Evolutionary conservation across 2,797 vertebrate genomes (phyloP).

Genomic region (Threskiornis aethiopicus): DNA sequence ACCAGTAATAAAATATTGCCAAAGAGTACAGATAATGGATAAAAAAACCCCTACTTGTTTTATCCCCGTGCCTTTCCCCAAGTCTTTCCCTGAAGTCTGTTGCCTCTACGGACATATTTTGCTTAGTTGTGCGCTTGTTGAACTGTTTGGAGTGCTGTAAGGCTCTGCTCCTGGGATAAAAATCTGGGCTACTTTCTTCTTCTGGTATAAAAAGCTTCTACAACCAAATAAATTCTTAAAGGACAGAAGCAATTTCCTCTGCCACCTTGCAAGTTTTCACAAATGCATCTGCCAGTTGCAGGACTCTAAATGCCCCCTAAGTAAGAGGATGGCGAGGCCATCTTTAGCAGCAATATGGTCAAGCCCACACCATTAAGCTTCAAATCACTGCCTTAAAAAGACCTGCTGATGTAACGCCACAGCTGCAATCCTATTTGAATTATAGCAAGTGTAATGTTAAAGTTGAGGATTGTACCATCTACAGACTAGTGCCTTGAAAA

Average conservation of each 20-base stretch:
- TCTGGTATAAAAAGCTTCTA: neutral
- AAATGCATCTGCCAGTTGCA: fast-evolving
- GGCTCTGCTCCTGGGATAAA: neutral
- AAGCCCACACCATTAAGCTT: neutral
- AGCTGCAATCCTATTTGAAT: neutral
- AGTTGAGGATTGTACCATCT: neutral
- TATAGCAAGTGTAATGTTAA: neutral
- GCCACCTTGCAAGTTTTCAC: neutral
- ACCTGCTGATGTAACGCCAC: neutral
- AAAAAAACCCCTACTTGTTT: neutral
- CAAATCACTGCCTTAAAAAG: neutral
- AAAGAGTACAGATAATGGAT: slow-evolving; percentile 11
- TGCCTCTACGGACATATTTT: neutral
- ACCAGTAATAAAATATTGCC: slow-evolving; percentile 36
- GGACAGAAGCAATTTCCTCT: neutral
- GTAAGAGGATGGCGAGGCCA: neutral
- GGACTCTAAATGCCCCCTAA: neutral
- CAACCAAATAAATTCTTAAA: neutral
- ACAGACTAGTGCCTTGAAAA: neutral
- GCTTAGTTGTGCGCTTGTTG: neutral
- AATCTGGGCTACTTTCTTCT: neutral
- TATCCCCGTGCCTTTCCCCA: neutral
- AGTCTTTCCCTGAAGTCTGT: neutral
- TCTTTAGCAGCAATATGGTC: neutral
- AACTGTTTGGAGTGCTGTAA: neutral